Evolutionary conservation across 2,797 vertebrate genomes (phyloP).

Genomic region (Hybognathus amarus): DNA sequence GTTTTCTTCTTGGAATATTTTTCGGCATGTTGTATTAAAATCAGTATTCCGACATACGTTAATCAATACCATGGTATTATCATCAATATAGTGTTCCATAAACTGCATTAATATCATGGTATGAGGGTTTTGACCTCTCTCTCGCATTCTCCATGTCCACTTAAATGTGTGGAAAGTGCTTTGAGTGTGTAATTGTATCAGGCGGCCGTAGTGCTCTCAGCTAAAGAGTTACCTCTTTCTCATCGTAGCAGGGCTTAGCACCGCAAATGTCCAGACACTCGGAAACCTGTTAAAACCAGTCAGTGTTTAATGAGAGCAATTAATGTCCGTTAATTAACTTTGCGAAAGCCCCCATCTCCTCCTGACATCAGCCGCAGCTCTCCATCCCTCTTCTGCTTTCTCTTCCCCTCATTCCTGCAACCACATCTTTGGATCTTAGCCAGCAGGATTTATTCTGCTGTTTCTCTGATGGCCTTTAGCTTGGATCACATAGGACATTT

Average conservation of each 20-base stretch:
- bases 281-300: slow-evolving; percentile 56
- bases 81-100: background rate
- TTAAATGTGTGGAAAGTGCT: slow-evolving; percentile 24
- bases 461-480: slow-evolving; percentile 35
- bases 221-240: slow-evolving; percentile 51
- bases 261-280: slow-evolving; percentile 50
- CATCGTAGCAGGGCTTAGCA: slow-evolving; percentile 35
- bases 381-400: slow-evolving; percentile 25
- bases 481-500: slow-evolving; percentile 16
- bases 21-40: background rate
- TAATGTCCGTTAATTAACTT: slow-evolving; percentile 71
- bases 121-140: background rate
- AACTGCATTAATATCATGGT: background rate
- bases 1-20: background rate
- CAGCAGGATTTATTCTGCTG: slow-evolving; percentile 31
- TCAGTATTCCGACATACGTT: background rate
- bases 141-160: background rate
- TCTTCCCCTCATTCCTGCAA: slow-evolving; percentile 45
- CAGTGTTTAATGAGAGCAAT: slow-evolving; percentile 72
- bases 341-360: slow-evolving; percentile 58
- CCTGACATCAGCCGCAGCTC: slow-evolving; percentile 43
- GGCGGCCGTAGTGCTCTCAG: slow-evolving; percentile 55
- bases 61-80: background rate
- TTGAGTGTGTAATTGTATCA: slow-evolving; percentile 13
- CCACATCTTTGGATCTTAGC: slow-evolving; percentile 38